Percentiles rank a stretch among this genome's conserved stretches.
phyloP scores from a whole-genome alignment of 1,140 invertebrate genomes.

The Drosophila lacteicornis region DNA sequence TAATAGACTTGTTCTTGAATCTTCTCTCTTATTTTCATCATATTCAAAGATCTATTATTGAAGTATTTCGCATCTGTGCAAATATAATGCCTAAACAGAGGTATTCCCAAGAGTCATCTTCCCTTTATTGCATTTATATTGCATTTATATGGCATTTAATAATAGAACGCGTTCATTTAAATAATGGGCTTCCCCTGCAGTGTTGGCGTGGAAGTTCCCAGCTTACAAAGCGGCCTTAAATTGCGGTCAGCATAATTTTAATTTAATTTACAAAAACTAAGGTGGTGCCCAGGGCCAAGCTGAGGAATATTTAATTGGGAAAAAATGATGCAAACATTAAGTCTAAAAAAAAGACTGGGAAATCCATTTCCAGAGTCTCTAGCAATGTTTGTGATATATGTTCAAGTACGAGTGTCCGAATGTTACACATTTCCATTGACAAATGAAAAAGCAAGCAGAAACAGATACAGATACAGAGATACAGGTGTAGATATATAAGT shows the following conservation, averaged over 20 bases:
- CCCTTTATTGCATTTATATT: constrained; percentile 18
- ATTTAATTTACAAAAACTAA: constrained; percentile 3
- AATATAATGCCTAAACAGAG: background rate
- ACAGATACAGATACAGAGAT: constrained; percentile 1
- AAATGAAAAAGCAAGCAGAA: constrained; percentile 28
- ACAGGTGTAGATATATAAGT: background rate
- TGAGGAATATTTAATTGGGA: background rate
- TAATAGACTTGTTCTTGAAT: too few species aligned
- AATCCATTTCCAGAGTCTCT: too few species aligned
- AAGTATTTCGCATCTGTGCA: background rate
- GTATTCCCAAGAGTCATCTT: constrained; percentile 3
- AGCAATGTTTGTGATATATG: too few species aligned
- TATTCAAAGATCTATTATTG: too few species aligned
- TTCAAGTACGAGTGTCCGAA: background rate
- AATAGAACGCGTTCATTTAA: constrained; percentile 6
- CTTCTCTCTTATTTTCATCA: too few species aligned
- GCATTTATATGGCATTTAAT: background rate
- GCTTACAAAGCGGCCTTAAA: constrained; percentile 11
- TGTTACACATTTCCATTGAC: constrained; percentile 6
- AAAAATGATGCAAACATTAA: too few species aligned
- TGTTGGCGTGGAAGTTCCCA: background rate
- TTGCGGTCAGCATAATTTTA: constrained; percentile 32
- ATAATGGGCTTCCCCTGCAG: constrained; percentile 6
- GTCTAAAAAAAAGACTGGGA: background rate
- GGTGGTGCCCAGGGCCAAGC: constrained; percentile 6